Evolutionary conservation across 64 coral and sea anemone genomes (phyloP).

Genomic region (Stichodactyla mertensii): DNA sequence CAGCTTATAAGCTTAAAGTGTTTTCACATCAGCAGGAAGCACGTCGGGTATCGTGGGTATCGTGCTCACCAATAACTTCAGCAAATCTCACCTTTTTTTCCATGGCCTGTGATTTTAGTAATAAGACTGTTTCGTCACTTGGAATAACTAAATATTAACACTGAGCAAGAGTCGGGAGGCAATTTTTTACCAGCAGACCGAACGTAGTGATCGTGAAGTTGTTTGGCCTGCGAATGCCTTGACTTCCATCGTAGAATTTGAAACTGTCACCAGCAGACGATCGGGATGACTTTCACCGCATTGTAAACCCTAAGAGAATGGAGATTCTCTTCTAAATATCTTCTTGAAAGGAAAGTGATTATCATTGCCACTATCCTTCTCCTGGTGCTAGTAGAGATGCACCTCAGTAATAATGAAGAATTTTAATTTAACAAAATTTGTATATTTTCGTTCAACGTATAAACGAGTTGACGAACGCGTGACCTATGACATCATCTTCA

Average conservation of each 20-base stretch:
- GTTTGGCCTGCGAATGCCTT: not conserved
- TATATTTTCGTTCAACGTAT: not conserved
- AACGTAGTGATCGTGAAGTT: not conserved
- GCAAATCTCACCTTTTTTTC: not conserved
- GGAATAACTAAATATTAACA: not conserved
- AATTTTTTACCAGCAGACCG: not conserved
- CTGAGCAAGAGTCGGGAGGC: not conserved
- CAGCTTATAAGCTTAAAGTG: not conserved
- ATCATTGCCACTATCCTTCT: not conserved
- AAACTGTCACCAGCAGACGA: not conserved
- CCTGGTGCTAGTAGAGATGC: not conserved
- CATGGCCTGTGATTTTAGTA: not conserved
- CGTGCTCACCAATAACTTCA: too few relatives aligned
- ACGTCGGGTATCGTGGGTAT: too few relatives aligned
- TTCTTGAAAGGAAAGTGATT: not conserved
- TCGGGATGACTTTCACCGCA: not conserved
- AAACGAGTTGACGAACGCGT: slow-evolving; percentile 1
- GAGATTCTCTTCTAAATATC: slow-evolving; percentile 6
- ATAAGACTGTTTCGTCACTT: not conserved
- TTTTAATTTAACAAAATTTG: not conserved
- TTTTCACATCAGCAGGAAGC: too few relatives aligned
- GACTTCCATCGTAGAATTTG: not conserved
- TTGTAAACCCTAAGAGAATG: not conserved
- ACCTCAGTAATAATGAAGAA: not conserved
- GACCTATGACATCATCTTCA: not conserved